A percentile compares a stretch with the other conserved stretches of the same genome.
phyloP scores from a whole-genome alignment of 2,113 vertebrate genomes.

The Serilophus lunatus region DNA sequence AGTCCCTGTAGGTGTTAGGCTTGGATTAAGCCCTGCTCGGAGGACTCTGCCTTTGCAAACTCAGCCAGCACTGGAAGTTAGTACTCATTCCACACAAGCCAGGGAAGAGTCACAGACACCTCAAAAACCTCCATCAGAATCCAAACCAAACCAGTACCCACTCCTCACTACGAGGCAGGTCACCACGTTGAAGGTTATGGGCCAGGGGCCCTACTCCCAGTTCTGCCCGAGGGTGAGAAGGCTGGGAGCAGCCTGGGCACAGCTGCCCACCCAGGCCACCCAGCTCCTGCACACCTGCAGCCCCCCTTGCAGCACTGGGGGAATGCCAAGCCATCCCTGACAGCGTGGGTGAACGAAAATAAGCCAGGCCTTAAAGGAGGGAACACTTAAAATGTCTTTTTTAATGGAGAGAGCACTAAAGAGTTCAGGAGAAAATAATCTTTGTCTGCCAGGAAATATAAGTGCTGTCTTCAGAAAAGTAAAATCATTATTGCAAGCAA shows the following conservation, averaged over 20 bases:
- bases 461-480: conserved; percentile 7
- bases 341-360: background rate
- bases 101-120: background rate
- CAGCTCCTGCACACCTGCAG: background rate
- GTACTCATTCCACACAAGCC: background rate
- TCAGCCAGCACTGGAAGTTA: background rate
- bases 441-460: background rate
- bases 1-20: background rate
- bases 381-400: background rate
- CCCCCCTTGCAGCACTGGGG: background rate
- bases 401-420: background rate
- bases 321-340: background rate
- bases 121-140: background rate
- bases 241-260: fast-evolving
- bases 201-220: background rate
- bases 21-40: background rate
- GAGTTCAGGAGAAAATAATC: background rate
- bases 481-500: conserved; percentile 28
- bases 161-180: background rate
- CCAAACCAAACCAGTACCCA: background rate
- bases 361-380: background rate
- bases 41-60: background rate
- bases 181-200: background rate
- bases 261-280: background rate
- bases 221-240: background rate